Percentiles rank a stretch among this genome's conserved stretches.
Conservation (phyloP, 2,113 vertebrate species). For the Bubalus kerabau region DNA sequence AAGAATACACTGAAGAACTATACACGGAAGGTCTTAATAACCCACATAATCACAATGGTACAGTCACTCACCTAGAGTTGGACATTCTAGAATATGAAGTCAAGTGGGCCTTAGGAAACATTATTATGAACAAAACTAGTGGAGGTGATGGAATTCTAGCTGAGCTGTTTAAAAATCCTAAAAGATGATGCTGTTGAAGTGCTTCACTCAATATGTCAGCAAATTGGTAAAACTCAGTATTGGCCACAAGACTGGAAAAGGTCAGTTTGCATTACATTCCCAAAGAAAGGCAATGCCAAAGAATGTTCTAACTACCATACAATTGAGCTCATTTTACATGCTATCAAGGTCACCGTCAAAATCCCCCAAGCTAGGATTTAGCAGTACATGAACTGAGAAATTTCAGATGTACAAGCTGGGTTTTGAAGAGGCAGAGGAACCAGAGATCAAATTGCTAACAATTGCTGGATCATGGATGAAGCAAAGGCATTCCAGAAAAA, state of each 20-base stretch:
- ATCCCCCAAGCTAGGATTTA: background rate
- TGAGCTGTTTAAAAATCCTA: background rate
- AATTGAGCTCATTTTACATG: background rate
- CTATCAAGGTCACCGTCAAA: background rate
- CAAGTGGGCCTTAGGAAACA: background rate
- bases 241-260: background rate
- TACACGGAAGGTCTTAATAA: background rate
- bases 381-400: background rate
- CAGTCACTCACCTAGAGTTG: background rate
- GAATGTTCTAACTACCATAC: background rate
- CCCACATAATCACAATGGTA: background rate
- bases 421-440: background rate
- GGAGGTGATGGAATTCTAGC: background rate
- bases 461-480: background rate
- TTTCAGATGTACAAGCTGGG: background rate
- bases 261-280: background rate
- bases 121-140: background rate
- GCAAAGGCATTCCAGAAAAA: background rate
- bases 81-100: background rate
- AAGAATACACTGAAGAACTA: background rate
- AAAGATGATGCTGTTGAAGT: background rate
- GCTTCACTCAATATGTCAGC: background rate
- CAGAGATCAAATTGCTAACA: background rate
- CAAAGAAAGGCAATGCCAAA: background rate
- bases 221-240: background rate